Percentiles rank a stretch among this genome's conserved stretches.
Evolutionary conservation across 2,113 vertebrate species (phyloP).

Genomic region (Salminus brasiliensis): DNA sequence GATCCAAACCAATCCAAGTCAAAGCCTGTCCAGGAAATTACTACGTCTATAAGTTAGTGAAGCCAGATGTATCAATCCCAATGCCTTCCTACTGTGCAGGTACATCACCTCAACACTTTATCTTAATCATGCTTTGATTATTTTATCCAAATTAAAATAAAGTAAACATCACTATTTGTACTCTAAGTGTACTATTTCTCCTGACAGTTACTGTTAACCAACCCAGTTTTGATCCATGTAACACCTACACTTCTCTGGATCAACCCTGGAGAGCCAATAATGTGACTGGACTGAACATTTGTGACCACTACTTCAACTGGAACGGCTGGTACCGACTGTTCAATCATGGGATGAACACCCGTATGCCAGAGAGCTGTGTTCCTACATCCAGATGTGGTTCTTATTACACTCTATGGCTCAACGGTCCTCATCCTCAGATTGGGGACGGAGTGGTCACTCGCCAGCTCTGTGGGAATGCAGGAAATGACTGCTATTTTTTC

Average conservation of each 20-base stretch:
- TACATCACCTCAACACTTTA: not conserved
- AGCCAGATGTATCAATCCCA: not conserved
- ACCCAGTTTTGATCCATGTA: constrained; percentile 5
- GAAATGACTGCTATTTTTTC: not conserved
- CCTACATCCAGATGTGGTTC: not conserved
- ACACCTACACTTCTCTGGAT: not conserved
- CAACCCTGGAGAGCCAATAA: constrained; percentile 19
- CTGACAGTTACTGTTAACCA: not conserved
- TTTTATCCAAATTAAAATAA: too few species aligned
- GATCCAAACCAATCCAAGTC: not conserved
- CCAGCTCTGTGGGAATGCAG: not conserved
- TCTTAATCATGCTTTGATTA: too few species aligned
- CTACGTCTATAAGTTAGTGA: not conserved
- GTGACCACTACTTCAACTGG: not conserved
- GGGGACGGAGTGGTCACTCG: not conserved
- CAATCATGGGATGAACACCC: not conserved
- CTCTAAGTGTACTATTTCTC: too few species aligned
- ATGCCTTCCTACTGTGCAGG: not conserved
- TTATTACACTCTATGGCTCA: not conserved
- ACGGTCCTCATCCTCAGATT: not conserved
- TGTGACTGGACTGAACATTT: not conserved
- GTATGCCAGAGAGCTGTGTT: not conserved
- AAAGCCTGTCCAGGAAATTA: not conserved
- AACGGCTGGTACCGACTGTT: not conserved
- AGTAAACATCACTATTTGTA: too few species aligned